Evolutionary conservation across 2,888 invertebrate genomes (phyloP).

Genomic region (Nomada flava): DNA sequence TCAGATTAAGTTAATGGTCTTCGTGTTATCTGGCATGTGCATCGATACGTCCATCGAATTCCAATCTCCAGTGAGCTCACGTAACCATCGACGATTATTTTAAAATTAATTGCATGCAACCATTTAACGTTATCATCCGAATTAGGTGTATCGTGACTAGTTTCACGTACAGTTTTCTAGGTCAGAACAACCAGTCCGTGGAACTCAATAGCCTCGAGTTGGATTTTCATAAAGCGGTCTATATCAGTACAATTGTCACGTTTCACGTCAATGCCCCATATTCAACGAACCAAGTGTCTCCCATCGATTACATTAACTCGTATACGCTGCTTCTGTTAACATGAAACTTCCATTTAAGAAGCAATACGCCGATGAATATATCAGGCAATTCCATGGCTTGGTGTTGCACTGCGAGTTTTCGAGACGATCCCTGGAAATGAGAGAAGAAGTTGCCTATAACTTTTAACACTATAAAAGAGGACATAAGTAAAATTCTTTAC

Average conservation of each 20-base stretch:
- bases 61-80: slow-evolving; percentile 10
- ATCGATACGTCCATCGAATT: slow-evolving; percentile 7
- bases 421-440: background rate
- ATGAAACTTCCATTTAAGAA: slow-evolving; percentile 10
- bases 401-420: background rate
- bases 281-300: background rate
- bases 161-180: slow-evolving; percentile 29
- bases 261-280: slow-evolving; percentile 11
- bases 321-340: background rate
- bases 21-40: background rate
- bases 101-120: slow-evolving; percentile 30
- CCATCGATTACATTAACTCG: background rate
- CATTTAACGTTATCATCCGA: slow-evolving; percentile 2
- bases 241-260: slow-evolving; percentile 21
- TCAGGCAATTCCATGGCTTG: background rate
- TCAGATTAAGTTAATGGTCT: background rate
- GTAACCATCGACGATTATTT: slow-evolving; percentile 29
- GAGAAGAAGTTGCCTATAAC: background rate
- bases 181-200: background rate
- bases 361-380: background rate
- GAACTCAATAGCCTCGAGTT: slow-evolving; percentile 19
- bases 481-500: too few relatives aligned
- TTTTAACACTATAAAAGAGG: background rate
- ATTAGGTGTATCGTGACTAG: slow-evolving; percentile 19
- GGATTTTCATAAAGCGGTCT: slow-evolving; percentile 20